Base-by-base conservation (phyloP, 1,140 invertebrate species). In the Zaprionus nigranus region DNA sequence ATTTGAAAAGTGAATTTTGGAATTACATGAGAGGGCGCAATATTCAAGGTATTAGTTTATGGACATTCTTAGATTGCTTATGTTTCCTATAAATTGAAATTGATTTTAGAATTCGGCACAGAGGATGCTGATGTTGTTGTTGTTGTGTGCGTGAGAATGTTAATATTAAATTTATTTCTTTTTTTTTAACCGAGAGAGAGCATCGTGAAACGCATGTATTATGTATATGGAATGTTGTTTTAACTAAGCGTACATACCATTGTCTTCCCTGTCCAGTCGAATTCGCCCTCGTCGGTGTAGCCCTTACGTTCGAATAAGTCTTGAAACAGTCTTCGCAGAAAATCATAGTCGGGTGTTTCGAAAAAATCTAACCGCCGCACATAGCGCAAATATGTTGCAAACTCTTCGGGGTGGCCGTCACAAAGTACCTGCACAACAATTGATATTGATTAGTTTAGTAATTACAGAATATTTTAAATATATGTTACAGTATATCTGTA, bases 301-400 rank as follows among this genome's bases (percentile, higher is more conserved):
- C 97, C 97, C 94, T 97, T 97, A 90, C 96, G 96, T 85, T 98
- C 97, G 94, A 98, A 98, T 87, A 99, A 95, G 94, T 98, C 98
- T 93, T 96, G 96, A 94, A 99, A 99, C 92, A 99, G 95, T 93
- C 97, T 97, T 84, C 98, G 95, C 91, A 99, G 95, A 95, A 99
- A 99, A 94, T 99, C 98, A 94, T 99, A 99, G 94, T 99, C 99
- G 30, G 99, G 99, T 70, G 98, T 99, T 95, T 99, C 99, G 94
- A 99, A 99, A 94, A 99, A 99, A 94, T 99, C 98, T 92, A 99
- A 95, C 93, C 98, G 95, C 84, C 99, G 95, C 65, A 99, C 99
- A 94, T 99, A 99, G 82, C 98, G 96, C 79, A 99, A 95, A 94
- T 99, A 99, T 91, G 97, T 98, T 74, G 98, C 97, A 95, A 99